Evolutionary conservation across 1,140 invertebrate genomes (phyloP), one percentile per base, ranked within the genome.

Genomic region (Diploscapter pachys): DNA sequence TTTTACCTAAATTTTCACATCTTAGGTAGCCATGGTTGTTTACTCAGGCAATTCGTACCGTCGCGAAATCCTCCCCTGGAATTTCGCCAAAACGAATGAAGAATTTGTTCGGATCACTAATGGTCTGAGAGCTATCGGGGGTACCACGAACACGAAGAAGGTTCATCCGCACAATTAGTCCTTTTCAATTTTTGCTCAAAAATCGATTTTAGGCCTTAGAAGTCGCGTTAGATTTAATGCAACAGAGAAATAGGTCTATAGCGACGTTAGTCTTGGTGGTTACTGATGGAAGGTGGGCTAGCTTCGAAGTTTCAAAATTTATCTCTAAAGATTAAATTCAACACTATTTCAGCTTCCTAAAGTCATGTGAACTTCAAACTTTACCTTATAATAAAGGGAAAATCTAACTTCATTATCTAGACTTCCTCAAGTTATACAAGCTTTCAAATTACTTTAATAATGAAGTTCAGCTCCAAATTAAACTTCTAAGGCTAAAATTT

Each of bases 1-100:
- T 2, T 70, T 70, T 61, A 31, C 51, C 6, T 51, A 79, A 77
- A 77, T 8, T 48, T 9, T n/a, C 5, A 5, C 78, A 84, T 63
- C 50, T 82, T 82, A 71, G 31, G 31, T 78, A 31, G 78, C 82
- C 3, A 83, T 83, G 83, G 83, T 83, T 71, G 82, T 84, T n/a
- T 83, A 83, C 65, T 83, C 82, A 3, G 82, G 82, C 48, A 73
- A 75, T 13, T 79, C 73, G 54, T 84, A 82, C 48, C 66, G 74
- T 4, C 31, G 83, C 65, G 82, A 85, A 65, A 76, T 83, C 6
- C 82, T 80, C 57, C 68, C 68, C 59, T 83, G 82, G 83, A 85
- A 85, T 70, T 85, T 85, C 66, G 83, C 83, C 9, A 85, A 82
- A 48, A 82, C 66, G 52, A 83, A 83, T 68, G 80, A 83, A 59